phyloP scores from a whole-genome alignment of 2,113 vertebrate species.

The Thunnus thynnus region DNA sequence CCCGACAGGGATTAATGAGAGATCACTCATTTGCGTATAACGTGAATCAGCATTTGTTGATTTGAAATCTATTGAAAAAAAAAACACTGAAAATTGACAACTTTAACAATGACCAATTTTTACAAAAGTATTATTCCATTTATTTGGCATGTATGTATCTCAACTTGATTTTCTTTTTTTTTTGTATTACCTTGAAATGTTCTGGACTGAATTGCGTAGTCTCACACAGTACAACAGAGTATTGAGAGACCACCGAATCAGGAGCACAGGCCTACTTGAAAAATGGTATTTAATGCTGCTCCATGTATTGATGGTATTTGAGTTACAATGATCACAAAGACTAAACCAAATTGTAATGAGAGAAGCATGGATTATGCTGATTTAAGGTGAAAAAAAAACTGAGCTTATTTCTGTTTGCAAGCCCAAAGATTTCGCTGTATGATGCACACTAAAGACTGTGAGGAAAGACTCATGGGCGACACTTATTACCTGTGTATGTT shows the following conservation, averaged over 20 bases:
- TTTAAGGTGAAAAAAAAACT: constrained; percentile 25
- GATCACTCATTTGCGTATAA: constrained; percentile 26
- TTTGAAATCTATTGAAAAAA: constrained; percentile 25
- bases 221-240: constrained; percentile 39
- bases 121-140: constrained; percentile 27
- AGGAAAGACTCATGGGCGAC: constrained; percentile 60
- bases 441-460: constrained; percentile 66
- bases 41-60: constrained; percentile 44
- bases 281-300: constrained; percentile 47
- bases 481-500: constrained; percentile 59
- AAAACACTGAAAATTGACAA: neutral
- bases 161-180: constrained; percentile 30
- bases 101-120: constrained; percentile 18
- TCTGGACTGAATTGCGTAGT: neutral
- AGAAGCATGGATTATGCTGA: constrained; percentile 36
- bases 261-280: neutral
- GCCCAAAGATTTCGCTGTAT: constrained; percentile 74
- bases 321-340: constrained; percentile 32
- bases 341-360: constrained; percentile 25
- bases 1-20: neutral
- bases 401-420: constrained; percentile 60
- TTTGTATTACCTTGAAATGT: constrained; percentile 27
- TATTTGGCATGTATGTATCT: constrained; percentile 44
- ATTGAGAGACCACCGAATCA: constrained; percentile 35
- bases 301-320: constrained; percentile 37